These are phyloP conservation scores for Emmelina monodactyla DNA, from an alignment of 2,888 invertebrate species.

Conservation along the genomic window DNA sequence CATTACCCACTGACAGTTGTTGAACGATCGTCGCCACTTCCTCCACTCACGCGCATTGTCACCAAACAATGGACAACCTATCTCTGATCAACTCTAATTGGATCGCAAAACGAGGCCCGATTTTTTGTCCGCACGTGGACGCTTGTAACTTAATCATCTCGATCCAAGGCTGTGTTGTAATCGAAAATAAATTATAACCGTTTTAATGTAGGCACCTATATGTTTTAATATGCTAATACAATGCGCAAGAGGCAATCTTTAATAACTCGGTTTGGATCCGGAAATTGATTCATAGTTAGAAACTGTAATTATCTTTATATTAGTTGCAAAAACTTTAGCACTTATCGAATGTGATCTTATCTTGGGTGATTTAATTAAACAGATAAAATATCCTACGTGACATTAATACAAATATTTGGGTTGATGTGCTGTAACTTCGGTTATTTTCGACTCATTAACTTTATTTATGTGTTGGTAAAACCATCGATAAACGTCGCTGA, in stretches of 20 bases:
- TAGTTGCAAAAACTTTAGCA: too few species aligned
- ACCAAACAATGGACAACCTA: slow-evolving; percentile 54
- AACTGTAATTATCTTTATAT: too few species aligned
- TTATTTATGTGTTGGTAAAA: slow-evolving; percentile 48
- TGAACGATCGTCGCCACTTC: slow-evolving; percentile 50
- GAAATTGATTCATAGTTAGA: too few species aligned
- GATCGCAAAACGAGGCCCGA: slow-evolving; percentile 39
- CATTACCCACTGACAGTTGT: slow-evolving; percentile 54
- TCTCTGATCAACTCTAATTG: slow-evolving; percentile 62
- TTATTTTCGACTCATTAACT: slow-evolving; percentile 49
- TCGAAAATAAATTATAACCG: too few species aligned
- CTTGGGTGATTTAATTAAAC: neutral
- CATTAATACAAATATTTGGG: slow-evolving; percentile 18
- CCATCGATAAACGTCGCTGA: slow-evolving; percentile 40
- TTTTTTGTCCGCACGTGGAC: slow-evolving; percentile 22
- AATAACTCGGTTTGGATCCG: too few species aligned
- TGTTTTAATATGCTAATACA: too few species aligned
- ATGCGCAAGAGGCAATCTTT: too few species aligned
- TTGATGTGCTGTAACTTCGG: slow-evolving; percentile 25
- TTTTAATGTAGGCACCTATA: too few species aligned
- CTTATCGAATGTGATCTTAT: too few species aligned
- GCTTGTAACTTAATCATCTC: slow-evolving; percentile 22
- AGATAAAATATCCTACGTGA: neutral
- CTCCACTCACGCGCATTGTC: slow-evolving; percentile 41
- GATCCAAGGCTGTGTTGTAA: slow-evolving; percentile 17